These are phyloP conservation scores for Rotaria sp. DNA, from an alignment of 2,888 invertebrate species.

Conservation along the genomic window DNA sequence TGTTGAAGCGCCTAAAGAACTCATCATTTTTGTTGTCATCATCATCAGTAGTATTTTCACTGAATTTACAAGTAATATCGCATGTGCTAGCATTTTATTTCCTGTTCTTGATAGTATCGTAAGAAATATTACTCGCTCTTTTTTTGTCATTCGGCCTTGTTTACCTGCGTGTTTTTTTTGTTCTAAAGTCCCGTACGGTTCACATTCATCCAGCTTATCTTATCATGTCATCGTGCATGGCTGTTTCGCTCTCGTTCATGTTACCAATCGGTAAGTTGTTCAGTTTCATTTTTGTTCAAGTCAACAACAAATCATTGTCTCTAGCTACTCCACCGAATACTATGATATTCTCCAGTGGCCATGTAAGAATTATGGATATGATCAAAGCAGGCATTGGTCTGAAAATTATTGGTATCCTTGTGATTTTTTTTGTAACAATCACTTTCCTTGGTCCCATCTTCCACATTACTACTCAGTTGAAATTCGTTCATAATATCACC, in stretches of 20 bases:
- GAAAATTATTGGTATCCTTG: background rate
- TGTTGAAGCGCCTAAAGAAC: background rate
- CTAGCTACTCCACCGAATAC: background rate
- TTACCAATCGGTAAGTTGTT: background rate
- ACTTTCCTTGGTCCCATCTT: background rate
- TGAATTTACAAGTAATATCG: constrained; percentile 18
- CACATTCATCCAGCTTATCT: background rate
- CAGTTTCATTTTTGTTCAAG: background rate
- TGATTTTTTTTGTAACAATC: background rate
- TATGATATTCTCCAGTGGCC: background rate
- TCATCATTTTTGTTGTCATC: background rate
- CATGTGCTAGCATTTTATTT: background rate
- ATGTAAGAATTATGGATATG: background rate
- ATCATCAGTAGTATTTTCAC: background rate
- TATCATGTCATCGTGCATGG: background rate
- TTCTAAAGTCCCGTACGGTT: too few relatives aligned
- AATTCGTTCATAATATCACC: too few relatives aligned
- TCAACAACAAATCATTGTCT: background rate
- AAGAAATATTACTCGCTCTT: background rate
- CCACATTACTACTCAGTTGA: too few relatives aligned
- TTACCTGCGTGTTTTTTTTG: too few relatives aligned
- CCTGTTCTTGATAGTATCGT: background rate
- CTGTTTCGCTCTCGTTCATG: background rate
- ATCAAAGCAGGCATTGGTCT: background rate
- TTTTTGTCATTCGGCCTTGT: too few relatives aligned